Percentiles rank a stretch among this genome's conserved stretches.
phyloP scores from a whole-genome alignment of 1,140 invertebrate species.

The Muscidifurax raptorellus region DNA sequence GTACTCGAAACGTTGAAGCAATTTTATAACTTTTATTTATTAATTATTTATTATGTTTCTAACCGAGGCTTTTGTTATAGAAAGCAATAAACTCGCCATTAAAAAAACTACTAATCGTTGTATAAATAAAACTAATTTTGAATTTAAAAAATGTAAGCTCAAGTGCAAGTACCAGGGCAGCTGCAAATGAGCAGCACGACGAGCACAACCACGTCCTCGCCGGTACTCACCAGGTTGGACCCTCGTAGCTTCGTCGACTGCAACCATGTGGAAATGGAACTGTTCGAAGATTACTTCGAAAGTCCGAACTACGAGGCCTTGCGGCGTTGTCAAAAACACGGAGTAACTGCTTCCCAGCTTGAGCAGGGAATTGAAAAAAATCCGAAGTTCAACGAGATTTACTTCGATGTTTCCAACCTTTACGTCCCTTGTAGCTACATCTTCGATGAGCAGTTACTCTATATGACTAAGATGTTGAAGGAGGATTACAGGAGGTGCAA shows the following conservation, averaged over 20 bases:
- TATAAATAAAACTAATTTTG: no score
- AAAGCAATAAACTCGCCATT: no score
- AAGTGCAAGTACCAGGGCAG: neutral
- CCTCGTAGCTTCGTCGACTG: conserved; percentile 1
- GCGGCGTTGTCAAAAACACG: neutral
- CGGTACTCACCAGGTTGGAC: neutral
- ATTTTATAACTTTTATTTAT: no score
- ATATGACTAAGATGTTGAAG: neutral
- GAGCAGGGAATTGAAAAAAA: neutral
- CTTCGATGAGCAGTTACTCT: neutral
- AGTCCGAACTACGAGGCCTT: neutral
- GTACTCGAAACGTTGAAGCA: no score
- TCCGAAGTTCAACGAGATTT: neutral
- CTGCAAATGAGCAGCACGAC: neutral
- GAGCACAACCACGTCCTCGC: neutral
- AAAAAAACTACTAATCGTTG: no score
- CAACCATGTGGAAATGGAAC: neutral
- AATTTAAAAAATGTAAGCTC: no score
- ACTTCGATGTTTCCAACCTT: neutral
- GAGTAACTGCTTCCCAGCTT: neutral
- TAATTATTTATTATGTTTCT: no score
- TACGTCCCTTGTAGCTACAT: neutral
- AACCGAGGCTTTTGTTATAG: no score
- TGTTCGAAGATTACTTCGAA: conserved; percentile 1
- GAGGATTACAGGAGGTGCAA: conserved; percentile 17